A percentile compares a stretch with the other conserved stretches of the same genome.
Conservation (phyloP, 1,140 invertebrate species). For the Oncopodura yosiiana region DNA sequence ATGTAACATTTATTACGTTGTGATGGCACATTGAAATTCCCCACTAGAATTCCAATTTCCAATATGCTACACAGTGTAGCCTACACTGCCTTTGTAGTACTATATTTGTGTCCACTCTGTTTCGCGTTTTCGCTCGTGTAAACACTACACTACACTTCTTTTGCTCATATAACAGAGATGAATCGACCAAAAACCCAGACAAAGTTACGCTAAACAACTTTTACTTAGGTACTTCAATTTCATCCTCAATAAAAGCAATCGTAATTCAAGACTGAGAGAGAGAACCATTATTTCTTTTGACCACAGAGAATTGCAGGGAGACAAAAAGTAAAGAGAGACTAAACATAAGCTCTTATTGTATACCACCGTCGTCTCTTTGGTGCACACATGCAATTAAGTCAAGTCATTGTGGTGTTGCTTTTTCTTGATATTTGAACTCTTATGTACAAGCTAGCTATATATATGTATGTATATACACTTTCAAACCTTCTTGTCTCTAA, state of each 20-base stretch:
- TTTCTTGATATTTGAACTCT: not conserved
- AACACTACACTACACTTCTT: too few relatives aligned
- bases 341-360: too few relatives aligned
- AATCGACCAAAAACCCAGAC: too few relatives aligned
- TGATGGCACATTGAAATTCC: too few relatives aligned
- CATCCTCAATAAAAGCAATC: slow-evolving; percentile 28
- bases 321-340: slow-evolving; percentile 7
- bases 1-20: too few relatives aligned
- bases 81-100: too few relatives aligned
- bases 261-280: slow-evolving; percentile 24
- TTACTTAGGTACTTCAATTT: slow-evolving; percentile 22
- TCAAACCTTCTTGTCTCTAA: not conserved
- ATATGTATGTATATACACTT: not conserved
- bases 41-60: too few relatives aligned
- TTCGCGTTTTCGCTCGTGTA: too few relatives aligned
- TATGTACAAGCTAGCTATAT: not conserved
- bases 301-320: slow-evolving; percentile 5
- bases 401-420: not conserved
- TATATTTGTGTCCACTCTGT: too few relatives aligned
- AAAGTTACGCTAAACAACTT: too few relatives aligned
- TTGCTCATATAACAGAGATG: too few relatives aligned
- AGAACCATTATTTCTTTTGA: slow-evolving; percentile 16
- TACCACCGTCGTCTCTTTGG: slow-evolving; percentile 2
- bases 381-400: slow-evolving; percentile 27
- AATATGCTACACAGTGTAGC: too few relatives aligned